Evolutionary conservation across 2,113 vertebrate species (phyloP), one percentile per base, ranked within the genome.

Genomic region (Apeltes quadracus): DNA sequence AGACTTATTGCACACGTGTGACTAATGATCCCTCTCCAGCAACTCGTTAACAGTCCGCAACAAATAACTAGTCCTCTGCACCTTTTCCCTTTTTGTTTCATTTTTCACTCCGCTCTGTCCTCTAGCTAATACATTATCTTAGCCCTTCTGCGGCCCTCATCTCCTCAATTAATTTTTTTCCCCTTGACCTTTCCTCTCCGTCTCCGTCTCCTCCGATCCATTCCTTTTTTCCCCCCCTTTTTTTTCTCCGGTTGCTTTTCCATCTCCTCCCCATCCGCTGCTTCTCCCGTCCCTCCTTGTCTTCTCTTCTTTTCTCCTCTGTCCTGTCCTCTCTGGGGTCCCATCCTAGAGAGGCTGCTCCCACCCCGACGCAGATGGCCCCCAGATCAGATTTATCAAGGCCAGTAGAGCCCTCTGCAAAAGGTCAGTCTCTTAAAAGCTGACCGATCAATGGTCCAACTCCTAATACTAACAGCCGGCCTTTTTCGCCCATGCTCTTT

Each of bases 321-420:
- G 34, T 56, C 25, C 61, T 73, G 74, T 84, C 91, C 93, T 88
- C 94, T 95, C 93, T 92, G 93, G 91, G 93, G 93, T 90, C 90
- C 92, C 93, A 94, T 95, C 91, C 93, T 89, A 89, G 91, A 90
- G 85, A 93, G 90, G 88, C 93, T 94, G 55, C 85, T 78, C 84
- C 84, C 78, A 85, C 77, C 88, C 86, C 90, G 90, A 89, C 90
- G 95, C 94, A 95, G 93, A 95, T 94, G 95, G 94, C 92, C 93
- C 94, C 94, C 93, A 94, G 95, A 95, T 96, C 95, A 96, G 95
- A 95, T 96, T 96, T 96, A 96, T 95, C 93, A 93, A 91, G 88
- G 89, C 92, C 94, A 90, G 94, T 93, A 91, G 94, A 93, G 85
- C 95, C 94, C 95, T 95, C 94, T 93, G 86, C 90, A 88, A 94